Base-by-base conservation (phyloP, 2,888 invertebrate genomes). In the Brenthis hecate region DNA sequence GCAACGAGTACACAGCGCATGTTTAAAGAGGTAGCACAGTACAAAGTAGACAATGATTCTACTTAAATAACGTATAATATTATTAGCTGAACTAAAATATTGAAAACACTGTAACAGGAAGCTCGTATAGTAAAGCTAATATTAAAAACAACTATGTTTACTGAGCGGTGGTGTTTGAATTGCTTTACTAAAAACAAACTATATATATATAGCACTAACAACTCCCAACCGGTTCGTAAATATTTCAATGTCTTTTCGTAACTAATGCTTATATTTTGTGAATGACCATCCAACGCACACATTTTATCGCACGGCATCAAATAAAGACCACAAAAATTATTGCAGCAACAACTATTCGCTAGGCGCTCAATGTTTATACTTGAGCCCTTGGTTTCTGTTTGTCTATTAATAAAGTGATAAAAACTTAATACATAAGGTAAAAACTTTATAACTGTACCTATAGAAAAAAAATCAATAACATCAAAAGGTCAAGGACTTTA, bases 201-300 rank as follows among this genome's bases (percentile, higher is more conserved):
- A 60, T 32, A 28, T 32, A 50, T 60, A 32, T 60, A 60, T 60
- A 60, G 60, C 6, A 48, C 48, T 60, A 50, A 43, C 36, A 11
- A 3, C 32, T 60, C 60, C 11, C 48, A 50, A 50, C 16, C 13
- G 1, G 48, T 50, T 60, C 13, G 2, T 32, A 60, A 5, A 48
- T 23, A 28, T 60, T 50, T 50, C 50, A 50, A 50, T 60, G 60
- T 50, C 60, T 60, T 48, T 60, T 28, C 60, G 60, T 50, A 50
- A 50, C 32, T 60, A 32, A 16, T 3, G 50, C 60, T 50, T 50
- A 32, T 28, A 50, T 50, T 32, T 32, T 60, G 32, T 56, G 36
- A 43, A 43, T 55, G 8, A 56, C 36, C n/a, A 16, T 60, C n/a
- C 28, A 50, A 60, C 48, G 11, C 4, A 60, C 4, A 48, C 5